Evolutionary conservation across 2,888 invertebrate species (phyloP), one percentile per base, ranked within the genome.

Genomic region (Lampropteryx suffumata): DNA sequence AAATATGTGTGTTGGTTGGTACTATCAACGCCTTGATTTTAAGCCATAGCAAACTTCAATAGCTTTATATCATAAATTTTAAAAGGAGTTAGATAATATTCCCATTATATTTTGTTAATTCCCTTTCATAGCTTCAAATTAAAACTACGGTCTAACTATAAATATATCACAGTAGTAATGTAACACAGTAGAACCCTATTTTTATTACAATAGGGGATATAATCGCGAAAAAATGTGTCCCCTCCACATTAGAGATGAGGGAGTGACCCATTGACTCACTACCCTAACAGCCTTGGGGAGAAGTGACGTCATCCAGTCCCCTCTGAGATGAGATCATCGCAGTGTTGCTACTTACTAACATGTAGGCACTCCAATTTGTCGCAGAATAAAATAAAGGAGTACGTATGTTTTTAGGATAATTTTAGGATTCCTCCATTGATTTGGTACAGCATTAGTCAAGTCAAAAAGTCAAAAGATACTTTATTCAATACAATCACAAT

Each of bases 181-280:
- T 14, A 14, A 50, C 11, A 29, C 37, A 12, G 10, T 29, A 12
- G 37, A n/a, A 45, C 52, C 14, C 14, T 48, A 40, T 37, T 28
- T 11, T 33, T 9, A n/a, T 17, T 28, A 17, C 5, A 26, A 40
- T 50, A 49, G n/a, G 36, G 34, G 50, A n/a, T 37, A 43, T 21
- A 47, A 34, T 52, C 3, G 10, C 13, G 43, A 40, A 30, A 48
- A 42, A 48, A 27, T 35, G 1, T 40, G 52, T 39, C 50, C 44
- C 53, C 48, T 47, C 17, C 4, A 53, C 47, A 47, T 50, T 51
- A 57, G 50, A 61, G 59, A 66, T 59, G 57, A 58, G 73, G 72
- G 74, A 72, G 75, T 82, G 84, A 82, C 80, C 82, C 72, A 71
- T 61, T 84, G 79, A 78, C 82, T 83, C 79, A 85, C 71, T 76